Conservation (phyloP, 30 jellyfish, hydroid and myxozoan genomes). For the Kudoa iwatai region DNA sequence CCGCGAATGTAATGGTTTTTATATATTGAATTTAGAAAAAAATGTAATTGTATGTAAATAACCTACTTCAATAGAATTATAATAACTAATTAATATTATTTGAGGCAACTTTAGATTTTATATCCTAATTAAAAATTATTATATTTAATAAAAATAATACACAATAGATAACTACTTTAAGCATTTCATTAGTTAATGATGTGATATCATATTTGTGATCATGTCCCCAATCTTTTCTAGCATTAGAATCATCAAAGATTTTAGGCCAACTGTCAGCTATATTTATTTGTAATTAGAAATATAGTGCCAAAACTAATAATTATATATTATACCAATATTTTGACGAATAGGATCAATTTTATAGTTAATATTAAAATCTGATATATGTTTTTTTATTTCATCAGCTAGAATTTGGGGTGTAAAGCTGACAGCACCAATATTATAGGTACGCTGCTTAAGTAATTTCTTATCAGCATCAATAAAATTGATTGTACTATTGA, state of each 20-base stretch:
- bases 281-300: neutral
- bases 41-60: too few species aligned
- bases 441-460: conserved; percentile 27
- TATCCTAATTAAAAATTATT: too few species aligned
- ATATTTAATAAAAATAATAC: too few species aligned
- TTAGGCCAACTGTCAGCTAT: conserved; percentile 88
- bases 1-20: too few species aligned
- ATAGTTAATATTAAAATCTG: conserved; percentile 11
- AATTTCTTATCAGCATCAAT: conserved; percentile 15
- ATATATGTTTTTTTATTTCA: conserved; percentile 16
- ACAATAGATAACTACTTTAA: too few species aligned
- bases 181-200: conserved; percentile 16
- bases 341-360: conserved; percentile 15
- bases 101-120: too few species aligned
- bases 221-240: conserved; percentile 69
- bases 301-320: neutral
- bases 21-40: too few species aligned
- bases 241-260: conserved; percentile 34
- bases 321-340: conserved; percentile 10
- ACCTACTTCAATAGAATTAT: too few species aligned
- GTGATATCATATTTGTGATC: conserved; percentile 19
- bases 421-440: conserved; percentile 58
- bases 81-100: too few species aligned
- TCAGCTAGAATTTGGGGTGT: conserved; percentile 37
- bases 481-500: conserved; percentile 20